Evolutionary conservation across 2,113 vertebrate genomes (phyloP).

Genomic region (Malurus alboscapulatus): DNA sequence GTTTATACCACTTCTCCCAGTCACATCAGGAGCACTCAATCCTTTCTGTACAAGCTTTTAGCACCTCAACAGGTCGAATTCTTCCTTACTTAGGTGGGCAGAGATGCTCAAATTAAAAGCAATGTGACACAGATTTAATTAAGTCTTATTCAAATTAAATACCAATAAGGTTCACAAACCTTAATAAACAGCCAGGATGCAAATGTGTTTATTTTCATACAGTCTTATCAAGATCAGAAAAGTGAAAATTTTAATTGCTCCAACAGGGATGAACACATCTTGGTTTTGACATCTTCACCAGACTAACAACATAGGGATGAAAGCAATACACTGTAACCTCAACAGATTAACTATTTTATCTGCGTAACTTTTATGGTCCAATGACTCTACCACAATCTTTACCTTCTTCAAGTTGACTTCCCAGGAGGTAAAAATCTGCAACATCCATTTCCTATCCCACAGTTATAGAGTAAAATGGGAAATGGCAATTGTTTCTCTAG

Average conservation of each 20-base stretch:
- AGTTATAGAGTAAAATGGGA: background rate
- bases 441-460: constrained; percentile 18
- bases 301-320: background rate
- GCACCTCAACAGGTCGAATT: background rate
- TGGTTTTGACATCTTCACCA: background rate
- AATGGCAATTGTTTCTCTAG: background rate
- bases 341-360: background rate
- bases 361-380: background rate
- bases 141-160: background rate
- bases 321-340: background rate
- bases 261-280: background rate
- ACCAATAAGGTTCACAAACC: background rate
- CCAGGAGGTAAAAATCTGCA: background rate
- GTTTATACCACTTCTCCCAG: background rate
- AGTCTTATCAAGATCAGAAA: background rate
- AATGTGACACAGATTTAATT: background rate
- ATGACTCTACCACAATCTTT: background rate
- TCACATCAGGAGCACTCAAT: background rate
- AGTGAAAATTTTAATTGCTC: background rate
- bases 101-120: background rate
- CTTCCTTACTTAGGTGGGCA: background rate
- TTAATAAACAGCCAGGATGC: background rate
- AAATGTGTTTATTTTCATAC: background rate
- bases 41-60: background rate
- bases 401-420: background rate